Percentiles rank a stretch among this genome's conserved stretches.
phyloP scores from a whole-genome alignment of 2,888 invertebrate genomes.

The Seladonia tumulorum region DNA sequence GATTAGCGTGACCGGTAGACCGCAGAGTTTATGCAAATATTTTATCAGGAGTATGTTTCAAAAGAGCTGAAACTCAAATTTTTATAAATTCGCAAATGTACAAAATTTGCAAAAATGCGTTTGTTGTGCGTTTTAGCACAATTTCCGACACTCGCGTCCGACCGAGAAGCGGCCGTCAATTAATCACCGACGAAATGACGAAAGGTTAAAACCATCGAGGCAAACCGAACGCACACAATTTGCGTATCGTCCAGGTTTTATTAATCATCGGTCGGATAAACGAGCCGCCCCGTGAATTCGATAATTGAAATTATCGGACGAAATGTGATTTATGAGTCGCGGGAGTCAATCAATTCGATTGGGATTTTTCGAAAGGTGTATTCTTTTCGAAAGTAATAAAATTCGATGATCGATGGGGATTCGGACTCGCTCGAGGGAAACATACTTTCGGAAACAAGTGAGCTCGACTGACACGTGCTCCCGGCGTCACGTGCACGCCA shows the following conservation, averaged over 20 bases:
- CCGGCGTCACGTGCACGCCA: slow-evolving; percentile 52
- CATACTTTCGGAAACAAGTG: slow-evolving; percentile 21
- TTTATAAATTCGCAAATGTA: no score
- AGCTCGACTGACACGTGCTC: slow-evolving; percentile 35
- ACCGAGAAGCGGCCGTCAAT: background rate
- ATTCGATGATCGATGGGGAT: background rate
- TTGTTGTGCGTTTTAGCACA: background rate
- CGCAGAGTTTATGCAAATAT: no score
- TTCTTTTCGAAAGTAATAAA: background rate
- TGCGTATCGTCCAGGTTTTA: background rate
- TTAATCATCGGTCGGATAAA: background rate
- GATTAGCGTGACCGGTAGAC: background rate
- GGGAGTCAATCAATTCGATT: background rate
- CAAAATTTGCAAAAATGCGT: no score
- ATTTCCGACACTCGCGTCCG: background rate
- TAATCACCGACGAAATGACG: background rate
- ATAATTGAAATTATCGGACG: background rate
- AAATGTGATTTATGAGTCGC: background rate
- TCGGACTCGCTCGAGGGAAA: background rate
- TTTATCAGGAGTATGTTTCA: fast-evolving
- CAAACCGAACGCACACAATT: background rate
- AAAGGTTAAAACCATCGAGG: background rate
- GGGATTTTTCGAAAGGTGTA: background rate
- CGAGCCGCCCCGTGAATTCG: background rate
- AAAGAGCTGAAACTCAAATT: background rate